These are phyloP conservation scores for Drosophila kepulauana DNA, from an alignment of 1,140 invertebrate genomes.

Conservation along the genomic window DNA sequence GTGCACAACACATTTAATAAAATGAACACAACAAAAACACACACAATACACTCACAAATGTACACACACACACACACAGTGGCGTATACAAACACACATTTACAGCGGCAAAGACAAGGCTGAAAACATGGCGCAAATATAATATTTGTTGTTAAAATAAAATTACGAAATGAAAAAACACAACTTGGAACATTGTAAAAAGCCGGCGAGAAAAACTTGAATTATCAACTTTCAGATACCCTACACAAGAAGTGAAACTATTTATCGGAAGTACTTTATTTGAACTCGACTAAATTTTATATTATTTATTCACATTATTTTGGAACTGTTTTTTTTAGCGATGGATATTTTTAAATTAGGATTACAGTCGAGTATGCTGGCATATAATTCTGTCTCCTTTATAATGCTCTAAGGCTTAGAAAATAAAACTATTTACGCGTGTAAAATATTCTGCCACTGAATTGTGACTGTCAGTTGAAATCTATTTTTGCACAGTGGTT, in stretches of 20 bases:
- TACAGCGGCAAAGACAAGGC: constrained; percentile 36
- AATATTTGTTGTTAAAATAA: constrained; percentile 81
- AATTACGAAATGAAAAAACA: constrained; percentile 60
- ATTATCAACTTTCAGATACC: constrained; percentile 31
- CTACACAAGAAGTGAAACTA: neutral
- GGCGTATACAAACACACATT: neutral
- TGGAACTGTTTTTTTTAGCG: too few relatives aligned
- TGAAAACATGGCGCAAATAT: constrained; percentile 74
- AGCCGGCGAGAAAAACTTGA: neutral
- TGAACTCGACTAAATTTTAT: too few relatives aligned
- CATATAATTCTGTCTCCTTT: too few relatives aligned
- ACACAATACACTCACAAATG: constrained; percentile 5
- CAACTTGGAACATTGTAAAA: constrained; percentile 64
- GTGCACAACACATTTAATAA: constrained; percentile 78
- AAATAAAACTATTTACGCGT: too few relatives aligned
- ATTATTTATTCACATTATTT: too few relatives aligned
- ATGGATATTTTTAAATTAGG: too few relatives aligned
- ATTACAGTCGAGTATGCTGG: too few relatives aligned
- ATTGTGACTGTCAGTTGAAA: too few relatives aligned
- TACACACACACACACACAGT: neutral
- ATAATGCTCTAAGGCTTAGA: too few relatives aligned
- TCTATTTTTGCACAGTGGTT: too few relatives aligned
- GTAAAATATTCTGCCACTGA: too few relatives aligned
- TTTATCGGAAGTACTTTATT: neutral
- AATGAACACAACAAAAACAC: constrained; percentile 53